Evolutionary conservation across 2,797 vertebrate genomes (phyloP).

Genomic region (Luscinia luscinia): DNA sequence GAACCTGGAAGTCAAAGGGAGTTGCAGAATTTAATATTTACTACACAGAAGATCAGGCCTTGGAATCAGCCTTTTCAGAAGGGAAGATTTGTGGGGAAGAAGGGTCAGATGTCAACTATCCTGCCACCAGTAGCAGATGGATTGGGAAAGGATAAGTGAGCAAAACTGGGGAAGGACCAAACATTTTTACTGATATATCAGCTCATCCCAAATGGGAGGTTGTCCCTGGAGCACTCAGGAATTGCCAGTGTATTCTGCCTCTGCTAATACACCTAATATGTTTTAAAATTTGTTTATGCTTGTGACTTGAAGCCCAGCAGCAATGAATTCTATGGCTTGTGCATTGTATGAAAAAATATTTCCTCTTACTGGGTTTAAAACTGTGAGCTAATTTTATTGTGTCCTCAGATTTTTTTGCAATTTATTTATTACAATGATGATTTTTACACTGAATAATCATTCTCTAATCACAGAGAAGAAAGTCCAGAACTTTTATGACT

Average conservation of each 20-base stretch:
- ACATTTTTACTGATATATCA: neutral
- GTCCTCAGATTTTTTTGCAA: neutral
- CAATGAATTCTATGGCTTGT: constrained; percentile 11
- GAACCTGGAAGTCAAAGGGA: neutral
- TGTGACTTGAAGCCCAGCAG: neutral
- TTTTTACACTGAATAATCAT: constrained; percentile 17
- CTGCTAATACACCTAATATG: neutral
- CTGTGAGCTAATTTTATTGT: neutral
- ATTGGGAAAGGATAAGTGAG: neutral
- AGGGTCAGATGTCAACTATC: neutral
- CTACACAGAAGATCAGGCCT: neutral
- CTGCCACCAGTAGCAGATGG: neutral
- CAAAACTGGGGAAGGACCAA: neutral
- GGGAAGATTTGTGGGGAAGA: neutral
- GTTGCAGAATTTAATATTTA: neutral
- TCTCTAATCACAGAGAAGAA: neutral
- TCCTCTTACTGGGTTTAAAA: constrained; percentile 13
- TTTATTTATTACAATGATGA: neutral
- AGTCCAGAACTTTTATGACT: constrained; percentile 38
- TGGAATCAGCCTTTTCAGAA: neutral
- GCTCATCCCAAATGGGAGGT: neutral
- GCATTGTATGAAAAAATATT: neutral
- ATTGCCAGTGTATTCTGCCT: neutral
- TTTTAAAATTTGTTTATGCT: constrained; percentile 27
- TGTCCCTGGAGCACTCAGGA: neutral